Percentiles rank a stretch among this genome's conserved stretches.
Conservation (phyloP, 2,113 vertebrate species). For the Ceuthmochares aereus region DNA sequence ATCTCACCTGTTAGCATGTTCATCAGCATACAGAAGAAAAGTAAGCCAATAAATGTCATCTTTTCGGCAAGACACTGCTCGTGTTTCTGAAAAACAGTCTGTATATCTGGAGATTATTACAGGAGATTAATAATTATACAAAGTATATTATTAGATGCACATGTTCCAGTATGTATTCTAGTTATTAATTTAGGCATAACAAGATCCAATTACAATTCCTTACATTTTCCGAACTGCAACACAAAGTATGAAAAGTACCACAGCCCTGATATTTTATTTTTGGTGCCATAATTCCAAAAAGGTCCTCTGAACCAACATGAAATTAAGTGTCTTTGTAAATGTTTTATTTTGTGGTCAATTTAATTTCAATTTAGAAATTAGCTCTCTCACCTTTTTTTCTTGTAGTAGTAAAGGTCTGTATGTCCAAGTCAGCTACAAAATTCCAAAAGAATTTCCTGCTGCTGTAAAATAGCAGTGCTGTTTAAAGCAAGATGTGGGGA, state of each 20-base stretch:
- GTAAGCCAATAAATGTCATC: conserved; percentile 53
- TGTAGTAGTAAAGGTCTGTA: background rate
- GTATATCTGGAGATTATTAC: background rate
- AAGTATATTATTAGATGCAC: background rate
- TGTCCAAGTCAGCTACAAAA: background rate
- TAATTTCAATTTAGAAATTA: conserved; percentile 16
- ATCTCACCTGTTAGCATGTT: conserved; percentile 56
- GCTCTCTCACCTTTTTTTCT: background rate
- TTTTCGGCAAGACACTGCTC: background rate
- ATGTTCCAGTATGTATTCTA: background rate
- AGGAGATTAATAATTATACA: background rate
- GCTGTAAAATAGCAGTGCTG: background rate
- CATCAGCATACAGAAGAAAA: conserved; percentile 44
- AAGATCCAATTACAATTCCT: background rate
- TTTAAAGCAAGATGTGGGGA: background rate
- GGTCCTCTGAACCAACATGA: background rate
- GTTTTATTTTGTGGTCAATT: background rate
- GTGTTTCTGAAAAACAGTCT: conserved; percentile 7
- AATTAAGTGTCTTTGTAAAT: background rate
- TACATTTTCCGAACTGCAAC: background rate
- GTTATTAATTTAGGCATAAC: background rate
- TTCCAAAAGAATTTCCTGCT: background rate
- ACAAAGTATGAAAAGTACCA: background rate
- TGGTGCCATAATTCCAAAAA: conserved; percentile 1
- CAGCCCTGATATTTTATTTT: background rate